Base-by-base conservation (phyloP, 2,797 vertebrate genomes). In the Ispidina lecontei region DNA sequence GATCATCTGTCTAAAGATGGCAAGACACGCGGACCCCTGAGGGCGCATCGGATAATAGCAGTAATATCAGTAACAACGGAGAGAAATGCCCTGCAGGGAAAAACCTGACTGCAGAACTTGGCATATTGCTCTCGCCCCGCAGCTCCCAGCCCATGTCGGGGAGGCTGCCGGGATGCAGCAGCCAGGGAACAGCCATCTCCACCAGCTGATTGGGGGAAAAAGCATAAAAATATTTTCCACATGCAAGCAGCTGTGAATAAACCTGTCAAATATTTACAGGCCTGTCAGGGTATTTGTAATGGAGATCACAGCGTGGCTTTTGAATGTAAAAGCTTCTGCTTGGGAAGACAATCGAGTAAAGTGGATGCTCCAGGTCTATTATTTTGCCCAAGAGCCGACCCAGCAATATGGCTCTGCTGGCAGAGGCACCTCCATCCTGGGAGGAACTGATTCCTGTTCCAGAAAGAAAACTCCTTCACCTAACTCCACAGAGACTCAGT, bases 71-170 rank as follows among this genome's bases (percentile, higher is more conserved):
- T 79, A 91, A 89, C 88, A 89, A 71, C 84, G 37, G 88, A 91
- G 84, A 92, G 81, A 91, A 89, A 79, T 86, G 88, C 88, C 93
- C 93, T 94, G 93, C 88, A 79, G 88, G 88, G 79, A 91, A 70
- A 90, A 81, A 81, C 83, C 94, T 74, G 86, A 62, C 83, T 71
- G 83, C 67, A 87, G 79, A 90, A 35, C 75, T 39, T 93, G 89
- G 91, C 84, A 82, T 49, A 58, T 33, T 79, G 90, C 93, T 85
- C 68, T 23, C 8, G 43, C 63, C 80, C 87, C 21, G 76, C 90
- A 78, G 90, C 90, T 82, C 68, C 3, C 73, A 25, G n/a, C 65
- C 75, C 67, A 73, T 25, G 79, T 35, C 67, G 51, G 75, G 6
- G 62, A 52, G 71, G n/a, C 52, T 58, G 78, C 84, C 16, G 62